phyloP scores from a whole-genome alignment of 2,797 vertebrate genomes.

The Eleutherodactylus coqui region DNA sequence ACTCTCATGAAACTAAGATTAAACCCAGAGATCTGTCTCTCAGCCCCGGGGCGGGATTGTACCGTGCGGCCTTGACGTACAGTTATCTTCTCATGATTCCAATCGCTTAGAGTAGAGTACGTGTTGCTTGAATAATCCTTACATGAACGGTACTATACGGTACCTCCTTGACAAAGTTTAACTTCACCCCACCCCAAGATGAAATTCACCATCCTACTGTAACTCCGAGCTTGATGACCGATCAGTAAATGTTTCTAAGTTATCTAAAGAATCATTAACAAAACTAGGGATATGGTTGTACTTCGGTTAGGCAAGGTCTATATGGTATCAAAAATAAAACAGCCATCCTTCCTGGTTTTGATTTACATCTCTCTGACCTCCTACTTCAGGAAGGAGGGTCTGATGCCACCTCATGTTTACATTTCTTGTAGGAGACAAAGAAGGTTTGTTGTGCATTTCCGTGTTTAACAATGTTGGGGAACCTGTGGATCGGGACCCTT shows the following conservation, averaged over 20 bases:
- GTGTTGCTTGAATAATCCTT: background rate
- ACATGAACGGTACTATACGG: background rate
- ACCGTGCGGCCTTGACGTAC: background rate
- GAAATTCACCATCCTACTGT: background rate
- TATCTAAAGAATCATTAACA: no score
- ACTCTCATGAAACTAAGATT: conserved; percentile 42
- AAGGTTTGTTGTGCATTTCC: no score
- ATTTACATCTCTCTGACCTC: background rate
- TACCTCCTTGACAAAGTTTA: background rate
- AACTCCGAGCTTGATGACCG: background rate
- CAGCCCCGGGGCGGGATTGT: conserved; percentile 3
- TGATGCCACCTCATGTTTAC: no score
- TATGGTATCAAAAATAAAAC: no score
- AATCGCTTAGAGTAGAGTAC: background rate
- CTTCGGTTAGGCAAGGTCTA: no score
- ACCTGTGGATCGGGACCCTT: no score
- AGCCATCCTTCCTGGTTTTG: no score
- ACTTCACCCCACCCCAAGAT: background rate
- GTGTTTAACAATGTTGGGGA: no score
- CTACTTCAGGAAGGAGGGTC: no score
- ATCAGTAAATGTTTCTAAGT: no score
- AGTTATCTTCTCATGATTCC: conserved; percentile 15
- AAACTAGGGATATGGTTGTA: no score
- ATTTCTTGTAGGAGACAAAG: no score
- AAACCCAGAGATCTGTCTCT: conserved; percentile 52